A percentile compares a stretch with the other conserved stretches of the same genome.
These are phyloP conservation scores for Oreocharis arfaki DNA, from an alignment of 2,113 vertebrate genomes.

Conservation along the genomic window DNA sequence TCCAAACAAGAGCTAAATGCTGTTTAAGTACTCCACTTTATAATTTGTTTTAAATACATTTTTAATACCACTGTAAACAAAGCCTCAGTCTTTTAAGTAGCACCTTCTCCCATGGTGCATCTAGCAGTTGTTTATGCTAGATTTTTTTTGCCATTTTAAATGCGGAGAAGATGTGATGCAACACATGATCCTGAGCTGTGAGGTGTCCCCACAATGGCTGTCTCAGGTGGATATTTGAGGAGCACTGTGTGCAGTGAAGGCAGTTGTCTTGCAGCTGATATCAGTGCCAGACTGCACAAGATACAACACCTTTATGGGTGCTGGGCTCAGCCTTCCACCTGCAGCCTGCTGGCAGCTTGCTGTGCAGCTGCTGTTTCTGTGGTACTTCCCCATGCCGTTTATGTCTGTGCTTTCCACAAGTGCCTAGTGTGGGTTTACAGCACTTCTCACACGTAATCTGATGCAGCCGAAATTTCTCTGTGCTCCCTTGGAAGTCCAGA, in stretches of 20 bases:
- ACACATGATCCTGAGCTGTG: background rate
- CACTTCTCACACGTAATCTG: background rate
- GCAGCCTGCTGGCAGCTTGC: background rate
- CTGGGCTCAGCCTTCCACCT: background rate
- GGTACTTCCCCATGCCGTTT: background rate
- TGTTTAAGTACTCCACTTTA: background rate
- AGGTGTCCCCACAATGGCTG: fast-evolving
- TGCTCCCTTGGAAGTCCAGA: background rate
- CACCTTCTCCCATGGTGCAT: background rate
- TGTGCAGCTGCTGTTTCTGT: background rate
- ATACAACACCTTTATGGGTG: fast-evolving
- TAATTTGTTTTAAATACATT: background rate
- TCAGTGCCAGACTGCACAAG: fast-evolving
- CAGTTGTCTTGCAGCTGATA: fast-evolving
- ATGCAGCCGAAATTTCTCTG: background rate
- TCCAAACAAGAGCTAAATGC: background rate
- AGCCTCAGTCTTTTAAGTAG: background rate
- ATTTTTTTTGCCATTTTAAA: background rate
- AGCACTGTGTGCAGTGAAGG: too few species aligned
- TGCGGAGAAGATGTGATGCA: background rate
- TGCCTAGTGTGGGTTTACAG: background rate
- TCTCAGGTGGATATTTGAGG: background rate
- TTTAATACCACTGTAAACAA: background rate
- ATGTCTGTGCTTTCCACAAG: background rate
- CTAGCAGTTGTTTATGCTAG: background rate